Percentiles rank a stretch among this genome's conserved stretches.
Evolutionary conservation across 2,113 vertebrate species (phyloP).

Genomic region (Neotragus moschatus): DNA sequence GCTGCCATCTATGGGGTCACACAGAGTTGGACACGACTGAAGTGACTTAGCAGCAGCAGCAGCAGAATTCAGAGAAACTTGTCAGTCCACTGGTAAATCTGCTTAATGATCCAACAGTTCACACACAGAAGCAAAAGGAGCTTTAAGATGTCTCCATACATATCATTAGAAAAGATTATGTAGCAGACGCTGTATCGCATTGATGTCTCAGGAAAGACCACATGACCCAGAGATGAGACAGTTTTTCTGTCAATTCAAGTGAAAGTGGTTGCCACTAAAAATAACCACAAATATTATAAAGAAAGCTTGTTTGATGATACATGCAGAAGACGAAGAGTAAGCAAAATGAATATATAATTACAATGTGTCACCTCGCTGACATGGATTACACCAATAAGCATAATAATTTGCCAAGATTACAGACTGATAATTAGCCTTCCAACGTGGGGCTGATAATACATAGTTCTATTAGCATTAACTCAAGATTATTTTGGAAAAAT

Average conservation of each 20-base stretch:
- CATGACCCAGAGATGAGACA: neutral
- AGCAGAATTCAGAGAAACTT: neutral
- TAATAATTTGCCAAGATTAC: constrained; percentile 54
- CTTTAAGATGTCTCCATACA: neutral
- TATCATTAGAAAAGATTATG: neutral
- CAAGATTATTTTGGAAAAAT: constrained; percentile 54
- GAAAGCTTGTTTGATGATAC: constrained; percentile 37
- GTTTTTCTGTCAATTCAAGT: constrained; percentile 24
- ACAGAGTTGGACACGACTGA: too few relatives aligned
- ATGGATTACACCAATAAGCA: constrained; percentile 45
- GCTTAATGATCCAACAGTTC: neutral
- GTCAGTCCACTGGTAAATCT: neutral
- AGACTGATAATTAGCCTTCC: constrained; percentile 46
- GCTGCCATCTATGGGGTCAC: too few relatives aligned
- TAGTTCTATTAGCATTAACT: constrained; percentile 39
- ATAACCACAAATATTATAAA: constrained; percentile 37
- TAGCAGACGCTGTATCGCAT: neutral
- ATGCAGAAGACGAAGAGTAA: constrained; percentile 25
- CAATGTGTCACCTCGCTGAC: constrained; percentile 38
- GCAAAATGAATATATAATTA: constrained; percentile 55
- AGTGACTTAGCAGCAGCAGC: too few relatives aligned
- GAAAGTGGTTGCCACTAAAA: constrained; percentile 25
- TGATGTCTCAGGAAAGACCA: neutral
- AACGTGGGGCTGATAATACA: constrained; percentile 24
- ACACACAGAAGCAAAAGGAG: neutral